Base-by-base conservation (phyloP, 1,140 invertebrate species). In the Trichonephila inaurata region DNA sequence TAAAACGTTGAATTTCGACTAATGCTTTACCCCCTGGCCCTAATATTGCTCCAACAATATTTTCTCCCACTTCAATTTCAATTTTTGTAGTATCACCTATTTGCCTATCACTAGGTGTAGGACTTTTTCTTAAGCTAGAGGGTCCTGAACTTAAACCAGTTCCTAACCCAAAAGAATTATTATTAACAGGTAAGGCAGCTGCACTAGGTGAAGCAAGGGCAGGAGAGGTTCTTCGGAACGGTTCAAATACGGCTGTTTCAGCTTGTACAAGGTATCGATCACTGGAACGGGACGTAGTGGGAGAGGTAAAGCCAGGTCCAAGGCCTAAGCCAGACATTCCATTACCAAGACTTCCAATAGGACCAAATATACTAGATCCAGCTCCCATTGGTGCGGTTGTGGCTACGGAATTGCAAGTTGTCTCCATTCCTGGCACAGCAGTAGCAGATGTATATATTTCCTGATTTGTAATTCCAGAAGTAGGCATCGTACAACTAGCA, bases 1-100 rank as follows among this genome's bases (percentile, higher is more conserved):
- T 99, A 96, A 98, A 97, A 96, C 99, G 98, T 97, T 99, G 98
- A 96, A 99, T 98, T 97, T 99, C 98, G 95, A 99, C 98, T 95
- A 99, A 97, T 95, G 98, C 98, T 96, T 98, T 98, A 94, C 99
- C 99, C 95, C 98, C 98, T 95, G 98, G 98, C 96, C 98, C 99
- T 96, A 99, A 97, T 95, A 99, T 99, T 95, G 98, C 99, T 95
- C 99, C 99, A 95, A 99, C 98, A 96, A 99, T 99, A 96, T 96
- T 96, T 95, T 97, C 99, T 93, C 98, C 97, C 96, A 99, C 98
- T 97, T 99, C 98, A 95, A 97, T 96, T 95, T 97, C 97, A 95
- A 98, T 97, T 97, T 98, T 98, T 96, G 98, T 98, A 69, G 95
- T 95, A 97, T 97, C 96, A 97, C 97, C 97, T 40, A 87, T 93